Base-by-base conservation (phyloP, 2,797 vertebrate species). In the Acrossocheilus fasciatus region DNA sequence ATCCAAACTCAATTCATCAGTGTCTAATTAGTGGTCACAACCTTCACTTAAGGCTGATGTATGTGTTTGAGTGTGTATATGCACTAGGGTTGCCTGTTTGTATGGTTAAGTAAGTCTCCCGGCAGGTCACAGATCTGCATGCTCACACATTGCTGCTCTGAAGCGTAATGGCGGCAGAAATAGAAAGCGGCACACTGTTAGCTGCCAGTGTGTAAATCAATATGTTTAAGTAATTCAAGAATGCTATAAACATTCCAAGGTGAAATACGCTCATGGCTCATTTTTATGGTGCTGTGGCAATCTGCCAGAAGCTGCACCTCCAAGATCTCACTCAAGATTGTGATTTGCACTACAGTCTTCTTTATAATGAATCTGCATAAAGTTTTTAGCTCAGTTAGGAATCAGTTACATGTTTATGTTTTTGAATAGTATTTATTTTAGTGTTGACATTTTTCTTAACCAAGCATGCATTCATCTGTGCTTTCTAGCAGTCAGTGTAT, bases 211-310 rank as follows among this genome's bases (percentile, higher is more conserved):
- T 84, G 91, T 89, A 90, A 92, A 87, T 59, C 81, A 89, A 93
- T 92, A 88, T 82, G 88, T 84, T 74, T 78, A 85, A 91, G 88
- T 86, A 87, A 90, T 87, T 87, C 78, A 86, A 92, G 88, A 89
- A 90, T 87, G 74, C 62, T 83, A 90, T 91, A 89, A 91, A 92
- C 88, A 91, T 89, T 91, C 90, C 68, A 23, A 59, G 34, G 73
- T 90, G 57, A 86, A 88, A 89, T 90, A 87, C 83, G 72, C 89
- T 74, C 75, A 26, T 82, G 66, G 83, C 78, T 77, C n/a, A 43
- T 81, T 82, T 89, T 88, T 83, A 90, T 64, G 81, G 82, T 85
- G 68, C 86, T 78, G 80, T 81, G 85, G 57, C 57, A 87, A 68
- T 30, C 69, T 69, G 84, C 83, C 76, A 83, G 20, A 77, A 87